Base-by-base conservation (phyloP, 1,140 invertebrate genomes). In the Caenorhabditis tropicalis region DNA sequence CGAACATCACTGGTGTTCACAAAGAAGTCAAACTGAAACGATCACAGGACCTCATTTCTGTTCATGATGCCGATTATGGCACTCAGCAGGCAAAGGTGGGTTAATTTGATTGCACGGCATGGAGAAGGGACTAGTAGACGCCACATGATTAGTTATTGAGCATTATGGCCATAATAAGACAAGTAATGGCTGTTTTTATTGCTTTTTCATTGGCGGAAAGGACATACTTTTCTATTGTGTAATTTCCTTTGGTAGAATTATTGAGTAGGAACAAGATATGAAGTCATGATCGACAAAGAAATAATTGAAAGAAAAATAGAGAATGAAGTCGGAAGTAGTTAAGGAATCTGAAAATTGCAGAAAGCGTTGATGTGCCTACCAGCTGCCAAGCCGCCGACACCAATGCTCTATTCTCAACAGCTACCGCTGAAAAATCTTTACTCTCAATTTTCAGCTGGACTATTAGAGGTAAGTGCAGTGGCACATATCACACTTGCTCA, bases 41-140 rank as follows among this genome's bases (percentile, higher is more conserved):
- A 39, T 46, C 65, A 74, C 65, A 74, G 65, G 65, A 74, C 65
- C 65, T 74, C 65, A 74, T 74, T 24, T 74, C 65, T 21, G 65
- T 74, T 21, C 65, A 74, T 4, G 65, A 74, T 24, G 65, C 65
- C 65, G 65, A 74, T 27, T 74, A 74, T 74, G 65, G n/a, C 6
- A 24, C 65, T 5, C 65, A 74, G 36, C 65, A 74, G 65, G 36
- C 65, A 6, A 74, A 74, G 65, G 65, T 74, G 29, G 65, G 65
- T 74, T 3, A 27, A 0, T 27, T 36, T 36, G 7, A 16, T 65
- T 0, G 3, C 19, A 36, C n/a, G n/a, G n/a, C n/a, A 36, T 19
- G n/a, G 58, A 65, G 36, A 36, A 29, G 24, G 21, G 21, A 19
- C n/a, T n/a, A n/a, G n/a, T n/a, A n/a, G n/a, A n/a, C n/a, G n/a